phyloP scores from a whole-genome alignment of 2,797 vertebrate genomes.

The Halcyon smyrnensis region DNA sequence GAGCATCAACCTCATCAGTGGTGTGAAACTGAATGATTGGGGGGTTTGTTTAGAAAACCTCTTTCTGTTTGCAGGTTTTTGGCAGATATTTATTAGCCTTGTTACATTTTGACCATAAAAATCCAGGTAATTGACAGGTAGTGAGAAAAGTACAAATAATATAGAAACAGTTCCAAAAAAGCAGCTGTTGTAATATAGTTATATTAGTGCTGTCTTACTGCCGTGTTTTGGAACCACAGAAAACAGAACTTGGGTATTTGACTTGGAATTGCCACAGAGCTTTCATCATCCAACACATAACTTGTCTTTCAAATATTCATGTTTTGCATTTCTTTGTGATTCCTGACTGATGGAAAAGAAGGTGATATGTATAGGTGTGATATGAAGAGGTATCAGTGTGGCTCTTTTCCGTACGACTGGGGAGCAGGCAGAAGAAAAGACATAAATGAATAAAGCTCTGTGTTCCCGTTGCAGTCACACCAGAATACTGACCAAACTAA shows the following conservation, averaged over 20 bases:
- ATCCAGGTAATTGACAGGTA: neutral
- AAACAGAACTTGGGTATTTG: neutral
- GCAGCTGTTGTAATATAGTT: fast-evolving
- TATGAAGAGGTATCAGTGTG: neutral
- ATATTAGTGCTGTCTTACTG: fast-evolving
- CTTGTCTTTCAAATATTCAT: neutral
- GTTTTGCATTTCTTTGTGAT: neutral
- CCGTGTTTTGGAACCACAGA: neutral
- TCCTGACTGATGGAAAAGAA: neutral
- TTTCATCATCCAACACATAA: neutral
- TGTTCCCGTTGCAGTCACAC: neutral
- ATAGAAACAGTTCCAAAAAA: neutral
- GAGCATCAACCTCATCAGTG: neutral
- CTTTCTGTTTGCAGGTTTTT: neutral
- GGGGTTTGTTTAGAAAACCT: neutral
- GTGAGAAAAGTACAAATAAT: neutral
- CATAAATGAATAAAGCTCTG: neutral
- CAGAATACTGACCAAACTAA: neutral
- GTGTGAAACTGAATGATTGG: neutral
- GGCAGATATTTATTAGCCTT: neutral
- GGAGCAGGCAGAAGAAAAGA: fast-evolving
- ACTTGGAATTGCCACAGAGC: fast-evolving
- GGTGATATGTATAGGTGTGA: neutral
- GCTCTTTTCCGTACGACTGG: neutral
- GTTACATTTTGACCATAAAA: neutral